A percentile compares a stretch with the other conserved stretches of the same genome.
phyloP scores from a whole-genome alignment of 2,797 vertebrate genomes.

The Rhynchotus rufescens region DNA sequence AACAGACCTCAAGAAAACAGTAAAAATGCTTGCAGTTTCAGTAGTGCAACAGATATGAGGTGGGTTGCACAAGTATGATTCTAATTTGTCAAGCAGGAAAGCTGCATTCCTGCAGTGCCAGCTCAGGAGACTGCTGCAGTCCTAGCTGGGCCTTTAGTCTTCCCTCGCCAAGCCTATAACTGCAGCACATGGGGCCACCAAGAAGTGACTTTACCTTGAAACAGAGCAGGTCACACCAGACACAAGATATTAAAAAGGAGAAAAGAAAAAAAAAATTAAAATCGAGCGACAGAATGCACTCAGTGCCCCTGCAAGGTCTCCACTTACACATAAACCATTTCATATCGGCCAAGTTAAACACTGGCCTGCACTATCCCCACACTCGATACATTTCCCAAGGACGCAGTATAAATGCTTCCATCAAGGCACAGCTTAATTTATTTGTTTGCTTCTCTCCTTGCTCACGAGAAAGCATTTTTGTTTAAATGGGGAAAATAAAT shows the following conservation, averaged over 20 bases:
- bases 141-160: background rate
- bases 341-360: slow-evolving; percentile 68
- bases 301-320: background rate
- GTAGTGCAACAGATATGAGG: background rate
- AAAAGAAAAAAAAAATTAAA: background rate
- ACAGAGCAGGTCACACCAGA: background rate
- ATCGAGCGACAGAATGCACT: background rate
- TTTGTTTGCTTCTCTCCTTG: slow-evolving; percentile 66
- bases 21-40: background rate
- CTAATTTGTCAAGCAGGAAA: background rate
- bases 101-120: background rate
- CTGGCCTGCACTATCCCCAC: slow-evolving; percentile 24
- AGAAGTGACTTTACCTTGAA: slow-evolving; percentile 33
- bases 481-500: slow-evolving; percentile 67
- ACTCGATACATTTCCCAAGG: slow-evolving; percentile 58
- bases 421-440: slow-evolving; percentile 68
- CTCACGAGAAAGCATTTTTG: slow-evolving; percentile 66
- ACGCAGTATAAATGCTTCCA: slow-evolving; percentile 61
- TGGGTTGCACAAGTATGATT: background rate
- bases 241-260: slow-evolving; percentile 3
- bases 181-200: background rate
- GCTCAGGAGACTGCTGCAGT: background rate
- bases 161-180: background rate
- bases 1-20: background rate
- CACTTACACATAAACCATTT: slow-evolving; percentile 28